Percentiles rank a stretch among this genome's conserved stretches.
Evolutionary conservation across 2,888 invertebrate genomes (phyloP).

Genomic region (Tipula lateralis): DNA sequence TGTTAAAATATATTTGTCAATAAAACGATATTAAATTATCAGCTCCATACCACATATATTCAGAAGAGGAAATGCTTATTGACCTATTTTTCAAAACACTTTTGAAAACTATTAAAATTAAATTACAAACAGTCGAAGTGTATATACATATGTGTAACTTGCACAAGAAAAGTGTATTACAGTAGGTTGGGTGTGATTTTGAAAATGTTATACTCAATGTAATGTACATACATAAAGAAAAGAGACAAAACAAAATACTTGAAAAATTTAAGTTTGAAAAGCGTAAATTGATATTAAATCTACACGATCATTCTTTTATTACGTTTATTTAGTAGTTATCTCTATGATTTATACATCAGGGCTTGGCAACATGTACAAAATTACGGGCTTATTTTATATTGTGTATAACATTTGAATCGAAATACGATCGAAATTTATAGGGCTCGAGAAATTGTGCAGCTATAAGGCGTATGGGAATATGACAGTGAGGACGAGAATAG

Average conservation of each 20-base stretch:
- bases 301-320: neutral
- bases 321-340: neutral
- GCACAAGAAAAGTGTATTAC: neutral
- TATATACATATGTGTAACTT: neutral
- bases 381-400: no score
- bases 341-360: neutral
- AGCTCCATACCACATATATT: neutral
- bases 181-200: neutral
- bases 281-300: neutral
- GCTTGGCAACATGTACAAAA: neutral
- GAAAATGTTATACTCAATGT: neutral
- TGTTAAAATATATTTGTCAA: neutral
- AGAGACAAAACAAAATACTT: neutral
- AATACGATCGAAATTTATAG: no score
- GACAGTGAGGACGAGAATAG: no score
- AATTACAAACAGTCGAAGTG: neutral
- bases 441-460: no score
- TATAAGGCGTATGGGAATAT: no score
- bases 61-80: neutral
- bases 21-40: neutral
- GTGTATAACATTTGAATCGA: no score
- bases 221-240: neutral
- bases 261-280: neutral
- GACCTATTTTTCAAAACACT: neutral
- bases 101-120: neutral